These are phyloP conservation scores for Astatotilapia flaviijosephi DNA, from an alignment of 2,113 vertebrate genomes.

Conservation along the genomic window DNA sequence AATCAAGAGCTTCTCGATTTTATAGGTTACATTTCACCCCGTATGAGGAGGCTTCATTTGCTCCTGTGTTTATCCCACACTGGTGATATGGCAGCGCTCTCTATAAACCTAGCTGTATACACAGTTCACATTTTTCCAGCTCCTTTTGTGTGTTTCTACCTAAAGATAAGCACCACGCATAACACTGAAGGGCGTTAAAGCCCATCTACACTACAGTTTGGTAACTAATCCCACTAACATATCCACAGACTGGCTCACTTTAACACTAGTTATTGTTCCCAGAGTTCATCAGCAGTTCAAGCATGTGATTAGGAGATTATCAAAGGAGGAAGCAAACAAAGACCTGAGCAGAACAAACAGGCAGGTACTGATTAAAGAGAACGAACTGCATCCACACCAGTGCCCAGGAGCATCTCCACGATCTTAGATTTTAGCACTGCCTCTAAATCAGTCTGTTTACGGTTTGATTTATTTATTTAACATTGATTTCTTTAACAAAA, in stretches of 20 bases:
- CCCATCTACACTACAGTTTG: neutral
- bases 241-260: neutral
- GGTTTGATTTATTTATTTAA: slow-evolving; percentile 28
- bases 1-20: neutral
- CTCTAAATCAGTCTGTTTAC: neutral
- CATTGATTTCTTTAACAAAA: slow-evolving; percentile 29
- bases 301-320: neutral
- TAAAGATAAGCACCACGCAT: neutral
- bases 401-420: neutral
- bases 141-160: neutral
- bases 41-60: neutral
- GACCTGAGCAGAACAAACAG: neutral
- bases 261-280: neutral
- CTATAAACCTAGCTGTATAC: neutral
- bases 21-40: neutral
- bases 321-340: neutral
- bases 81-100: neutral
- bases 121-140: neutral
- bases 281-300: neutral
- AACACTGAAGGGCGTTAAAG: neutral
- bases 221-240: neutral
- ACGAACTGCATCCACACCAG: neutral
- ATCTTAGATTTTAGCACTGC: neutral
- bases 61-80: neutral
- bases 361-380: neutral